Base-by-base conservation (phyloP, 2,888 invertebrate species). In the Nephrocerus scutellatus region DNA sequence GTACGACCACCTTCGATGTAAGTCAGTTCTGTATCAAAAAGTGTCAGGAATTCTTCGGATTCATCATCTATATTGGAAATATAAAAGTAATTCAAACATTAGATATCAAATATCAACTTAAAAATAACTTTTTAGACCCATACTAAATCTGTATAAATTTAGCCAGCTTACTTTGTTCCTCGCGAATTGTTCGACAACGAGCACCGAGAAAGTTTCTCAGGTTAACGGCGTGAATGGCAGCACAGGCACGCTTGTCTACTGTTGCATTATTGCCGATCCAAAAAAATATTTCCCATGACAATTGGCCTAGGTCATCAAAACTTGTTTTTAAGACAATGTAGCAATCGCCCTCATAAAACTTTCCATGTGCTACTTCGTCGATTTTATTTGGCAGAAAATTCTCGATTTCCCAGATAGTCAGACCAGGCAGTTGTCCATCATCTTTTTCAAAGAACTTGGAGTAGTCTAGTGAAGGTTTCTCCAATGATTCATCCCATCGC, bases 321-420 rank as follows among this genome's bases (percentile, higher is more conserved):
- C 73, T 75, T 0, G 96, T 96, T 69, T 92, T 90, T 40, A 97
- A 70, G 30, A 99, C 77, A 53, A 99, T 96, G 68, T 99, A 99
- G 66, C 97, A 97, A 66, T 99, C 98, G 5, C 90, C 97, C 70
- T 97, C 95, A 63, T 96, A 99, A 71, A 99, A 98, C 68, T 96
- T 96, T 3, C 97, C 97, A 63, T 93, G 87, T 0, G 91, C 83
- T 6, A 84, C 91, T 76, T 90, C 89, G 36, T 89, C 89, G 28
- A 98, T 83, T 56, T 85, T 84, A 61, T 93, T 93, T 0, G 98
- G 98, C 48, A 97, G 73, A 68, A 98, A 98, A 70, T 99, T 98
- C 68, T 98, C 98, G 46, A 98, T 98, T 73, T 99, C 98, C 97
- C 97, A 98, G 44, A 96, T 84, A 18, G 87, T 85, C 21, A 98